Evolutionary conservation across 2,888 invertebrate species (phyloP).

Genomic region (Pterobdella sp.): DNA sequence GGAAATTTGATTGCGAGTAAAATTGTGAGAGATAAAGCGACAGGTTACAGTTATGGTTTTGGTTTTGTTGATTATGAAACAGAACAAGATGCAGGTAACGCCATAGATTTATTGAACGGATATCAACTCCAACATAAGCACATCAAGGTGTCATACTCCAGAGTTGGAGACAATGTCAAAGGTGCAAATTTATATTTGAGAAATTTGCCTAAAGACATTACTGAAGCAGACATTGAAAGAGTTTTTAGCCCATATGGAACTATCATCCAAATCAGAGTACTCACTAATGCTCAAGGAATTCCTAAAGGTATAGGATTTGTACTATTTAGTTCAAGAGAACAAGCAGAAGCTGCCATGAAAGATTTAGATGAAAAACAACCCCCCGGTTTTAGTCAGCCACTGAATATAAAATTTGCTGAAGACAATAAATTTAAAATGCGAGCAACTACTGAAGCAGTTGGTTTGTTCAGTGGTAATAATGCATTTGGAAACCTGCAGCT

Average conservation of each 20-base stretch:
- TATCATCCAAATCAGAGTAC: slow-evolving; percentile 74
- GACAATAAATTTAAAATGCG: slow-evolving; percentile 57
- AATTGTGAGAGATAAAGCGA: slow-evolving; percentile 59
- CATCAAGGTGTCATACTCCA: slow-evolving; percentile 74
- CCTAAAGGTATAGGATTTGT: slow-evolving; percentile 84
- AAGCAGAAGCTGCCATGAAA: slow-evolving; percentile 34
- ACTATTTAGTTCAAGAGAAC: slow-evolving; percentile 60
- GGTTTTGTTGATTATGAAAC: slow-evolving; percentile 85
- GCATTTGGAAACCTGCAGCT: slow-evolving; percentile 23
- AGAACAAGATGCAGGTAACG: slow-evolving; percentile 74
- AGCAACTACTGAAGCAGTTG: slow-evolving; percentile 28
- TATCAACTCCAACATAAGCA: slow-evolving; percentile 80
- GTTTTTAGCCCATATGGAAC: slow-evolving; percentile 80
- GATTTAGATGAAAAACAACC: slow-evolving; percentile 33
- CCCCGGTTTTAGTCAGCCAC: slow-evolving; percentile 57
- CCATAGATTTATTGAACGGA: slow-evolving; percentile 79
- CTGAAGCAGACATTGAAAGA: slow-evolving; percentile 70
- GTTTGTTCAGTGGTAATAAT: slow-evolving; percentile 5
- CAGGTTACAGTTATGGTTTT: slow-evolving; percentile 91
- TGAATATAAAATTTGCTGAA: slow-evolving; percentile 76
- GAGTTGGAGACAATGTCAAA: slow-evolving; percentile 83
- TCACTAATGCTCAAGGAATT: slow-evolving; percentile 77
- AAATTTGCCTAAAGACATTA: slow-evolving; percentile 63
- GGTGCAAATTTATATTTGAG: slow-evolving; percentile 88
- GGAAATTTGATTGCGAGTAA: slow-evolving; percentile 82